Percentiles rank a stretch among this genome's conserved stretches.
phyloP scores from a whole-genome alignment of 2,113 vertebrate genomes.

The Heterochromis multidens region DNA sequence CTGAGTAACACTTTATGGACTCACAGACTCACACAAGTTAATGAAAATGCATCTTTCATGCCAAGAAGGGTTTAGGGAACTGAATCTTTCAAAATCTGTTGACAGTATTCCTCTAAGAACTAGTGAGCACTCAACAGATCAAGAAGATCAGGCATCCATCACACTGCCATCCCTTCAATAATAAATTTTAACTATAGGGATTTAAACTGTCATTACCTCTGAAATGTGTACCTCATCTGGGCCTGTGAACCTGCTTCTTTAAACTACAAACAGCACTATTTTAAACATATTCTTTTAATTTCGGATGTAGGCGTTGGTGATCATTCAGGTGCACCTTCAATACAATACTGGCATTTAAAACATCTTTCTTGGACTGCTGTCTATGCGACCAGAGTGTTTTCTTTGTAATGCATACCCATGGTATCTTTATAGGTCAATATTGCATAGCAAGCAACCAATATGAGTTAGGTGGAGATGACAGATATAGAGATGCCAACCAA shows the following conservation, averaged over 20 bases:
- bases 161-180: background rate
- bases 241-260: background rate
- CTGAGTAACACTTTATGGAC: background rate
- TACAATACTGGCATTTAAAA: background rate
- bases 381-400: background rate
- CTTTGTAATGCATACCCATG: background rate
- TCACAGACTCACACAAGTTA: background rate
- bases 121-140: background rate
- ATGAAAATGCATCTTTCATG: background rate
- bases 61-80: constrained; percentile 1
- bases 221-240: background rate
- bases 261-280: background rate
- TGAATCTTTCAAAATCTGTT: background rate
- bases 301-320: background rate
- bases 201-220: background rate
- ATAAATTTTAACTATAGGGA: background rate
- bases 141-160: background rate
- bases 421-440: background rate
- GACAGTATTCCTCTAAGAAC: background rate
- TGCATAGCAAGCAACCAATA: background rate
- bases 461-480: background rate
- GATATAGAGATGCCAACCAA: background rate
- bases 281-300: background rate
- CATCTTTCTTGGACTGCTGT: background rate
- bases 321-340: background rate